A percentile compares a stretch with the other conserved stretches of the same genome.
Evolutionary conservation across 2,888 invertebrate genomes (phyloP).

Genomic region (Teleiodes luculella): DNA sequence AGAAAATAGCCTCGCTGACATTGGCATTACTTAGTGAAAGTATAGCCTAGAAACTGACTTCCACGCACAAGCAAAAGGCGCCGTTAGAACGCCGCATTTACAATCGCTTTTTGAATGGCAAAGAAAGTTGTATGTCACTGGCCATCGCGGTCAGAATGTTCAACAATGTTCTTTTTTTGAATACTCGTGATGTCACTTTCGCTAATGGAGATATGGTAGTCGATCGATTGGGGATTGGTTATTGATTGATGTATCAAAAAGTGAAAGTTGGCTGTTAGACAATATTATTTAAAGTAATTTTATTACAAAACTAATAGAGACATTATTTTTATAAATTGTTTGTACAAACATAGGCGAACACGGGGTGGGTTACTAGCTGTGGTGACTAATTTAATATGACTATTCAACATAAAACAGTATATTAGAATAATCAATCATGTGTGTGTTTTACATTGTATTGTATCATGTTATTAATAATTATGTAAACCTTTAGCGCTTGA

Average conservation of each 20-base stretch:
- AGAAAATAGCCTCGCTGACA: conserved; percentile 66
- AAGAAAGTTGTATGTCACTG: conserved; percentile 25
- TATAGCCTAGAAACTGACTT: conserved; percentile 34
- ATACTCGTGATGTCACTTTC: conserved; percentile 21
- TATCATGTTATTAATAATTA: too few relatives aligned
- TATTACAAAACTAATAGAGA: too few relatives aligned
- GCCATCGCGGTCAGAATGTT: conserved; percentile 39
- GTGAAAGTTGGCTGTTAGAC: background rate
- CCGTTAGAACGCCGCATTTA: conserved; percentile 14
- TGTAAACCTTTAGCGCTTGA: too few relatives aligned
- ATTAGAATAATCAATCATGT: too few relatives aligned
- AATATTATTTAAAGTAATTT: background rate
- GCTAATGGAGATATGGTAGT: conserved; percentile 29
- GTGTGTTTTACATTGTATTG: too few relatives aligned
- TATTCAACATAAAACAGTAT: too few relatives aligned
- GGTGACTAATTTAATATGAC: too few relatives aligned
- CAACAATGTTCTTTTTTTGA: conserved; percentile 36
- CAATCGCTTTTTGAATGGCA: conserved; percentile 19
- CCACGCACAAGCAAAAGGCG: conserved; percentile 17
- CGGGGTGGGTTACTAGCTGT: too few relatives aligned
- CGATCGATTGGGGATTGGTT: background rate
- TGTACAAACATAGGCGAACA: too few relatives aligned
- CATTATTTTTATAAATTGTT: too few relatives aligned
- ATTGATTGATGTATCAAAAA: background rate
- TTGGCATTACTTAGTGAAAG: conserved; percentile 73